Conservation (phyloP, 2,888 invertebrate species). For the Strigamia maritima region DNA sequence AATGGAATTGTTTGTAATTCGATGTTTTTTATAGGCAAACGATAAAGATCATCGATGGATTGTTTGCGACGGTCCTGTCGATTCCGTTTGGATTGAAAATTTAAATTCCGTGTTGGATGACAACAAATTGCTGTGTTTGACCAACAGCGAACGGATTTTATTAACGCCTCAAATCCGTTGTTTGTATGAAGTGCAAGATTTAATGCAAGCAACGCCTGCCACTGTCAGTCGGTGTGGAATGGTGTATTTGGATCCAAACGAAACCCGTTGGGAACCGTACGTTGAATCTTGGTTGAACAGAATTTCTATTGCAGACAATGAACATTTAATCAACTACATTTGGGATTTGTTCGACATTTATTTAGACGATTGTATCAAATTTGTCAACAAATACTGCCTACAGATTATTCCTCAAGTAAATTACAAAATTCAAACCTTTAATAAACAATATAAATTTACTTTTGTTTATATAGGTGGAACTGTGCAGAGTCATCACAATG, state of each 20-base stretch:
- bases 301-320: slow-evolving; percentile 56
- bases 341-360: slow-evolving; percentile 64
- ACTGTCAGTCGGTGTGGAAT: slow-evolving; percentile 79
- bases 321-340: slow-evolving; percentile 64
- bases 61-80: slow-evolving; percentile 83
- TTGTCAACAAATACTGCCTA: slow-evolving; percentile 66
- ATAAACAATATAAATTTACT: neutral
- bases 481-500: slow-evolving; percentile 74
- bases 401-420: slow-evolving; percentile 72
- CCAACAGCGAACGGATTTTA: slow-evolving; percentile 86
- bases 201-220: slow-evolving; percentile 85
- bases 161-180: slow-evolving; percentile 83
- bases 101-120: slow-evolving; percentile 89
- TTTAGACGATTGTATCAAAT: slow-evolving; percentile 65
- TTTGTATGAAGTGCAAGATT: slow-evolving; percentile 79
- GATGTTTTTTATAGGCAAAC: neutral
- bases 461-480: slow-evolving; percentile 65
- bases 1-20: neutral
- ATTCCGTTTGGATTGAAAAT: slow-evolving; percentile 92
- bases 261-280: slow-evolving; percentile 75
- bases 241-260: slow-evolving; percentile 84
- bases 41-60: slow-evolving; percentile 75
- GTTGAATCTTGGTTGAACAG: slow-evolving; percentile 72
- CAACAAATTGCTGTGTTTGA: slow-evolving; percentile 87
- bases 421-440: neutral